These are phyloP conservation scores for Campaea margaritaria DNA, from an alignment of 2,888 invertebrate genomes.

Conservation along the genomic window DNA sequence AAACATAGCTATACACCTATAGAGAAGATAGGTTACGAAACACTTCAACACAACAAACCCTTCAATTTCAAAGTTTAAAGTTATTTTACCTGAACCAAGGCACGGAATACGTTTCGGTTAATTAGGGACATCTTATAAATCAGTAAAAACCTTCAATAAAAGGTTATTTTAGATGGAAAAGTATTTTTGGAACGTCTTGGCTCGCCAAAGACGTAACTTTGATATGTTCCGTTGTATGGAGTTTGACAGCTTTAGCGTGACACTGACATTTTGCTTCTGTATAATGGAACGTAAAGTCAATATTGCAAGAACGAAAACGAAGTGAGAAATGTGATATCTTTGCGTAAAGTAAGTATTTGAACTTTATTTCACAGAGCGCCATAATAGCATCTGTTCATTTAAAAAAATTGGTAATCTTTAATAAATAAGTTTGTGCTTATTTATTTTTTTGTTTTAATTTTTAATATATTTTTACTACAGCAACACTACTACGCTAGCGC, in stretches of 20 bases:
- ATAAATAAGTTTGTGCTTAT: too few relatives aligned
- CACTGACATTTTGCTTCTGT: conserved; percentile 12
- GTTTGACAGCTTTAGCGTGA: conserved; percentile 46
- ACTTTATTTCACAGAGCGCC: too few relatives aligned
- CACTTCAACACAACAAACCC: conserved; percentile 44
- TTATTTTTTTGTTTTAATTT: too few relatives aligned
- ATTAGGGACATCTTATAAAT: conserved; percentile 70
- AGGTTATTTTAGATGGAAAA: conserved; percentile 55
- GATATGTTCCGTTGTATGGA: conserved; percentile 47
- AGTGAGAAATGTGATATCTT: too few relatives aligned
- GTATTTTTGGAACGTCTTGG: conserved; percentile 68
- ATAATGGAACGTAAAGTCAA: conserved; percentile 22
- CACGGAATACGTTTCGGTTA: conserved; percentile 72
- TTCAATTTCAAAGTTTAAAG: conserved; percentile 15
- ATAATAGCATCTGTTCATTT: too few relatives aligned
- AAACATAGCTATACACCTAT: conserved; percentile 24
- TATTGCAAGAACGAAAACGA: background rate
- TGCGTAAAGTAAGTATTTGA: too few relatives aligned
- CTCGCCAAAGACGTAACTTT: conserved; percentile 61
- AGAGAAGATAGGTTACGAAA: conserved; percentile 71
- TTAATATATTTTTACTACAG: background rate
- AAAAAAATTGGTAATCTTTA: too few relatives aligned
- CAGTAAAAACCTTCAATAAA: conserved; percentile 51
- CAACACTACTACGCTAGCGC: conserved; percentile 15
- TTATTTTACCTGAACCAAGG: conserved; percentile 70